These are phyloP conservation scores for Cosmia trapezina DNA, from an alignment of 2,888 invertebrate genomes.

Conservation along the genomic window DNA sequence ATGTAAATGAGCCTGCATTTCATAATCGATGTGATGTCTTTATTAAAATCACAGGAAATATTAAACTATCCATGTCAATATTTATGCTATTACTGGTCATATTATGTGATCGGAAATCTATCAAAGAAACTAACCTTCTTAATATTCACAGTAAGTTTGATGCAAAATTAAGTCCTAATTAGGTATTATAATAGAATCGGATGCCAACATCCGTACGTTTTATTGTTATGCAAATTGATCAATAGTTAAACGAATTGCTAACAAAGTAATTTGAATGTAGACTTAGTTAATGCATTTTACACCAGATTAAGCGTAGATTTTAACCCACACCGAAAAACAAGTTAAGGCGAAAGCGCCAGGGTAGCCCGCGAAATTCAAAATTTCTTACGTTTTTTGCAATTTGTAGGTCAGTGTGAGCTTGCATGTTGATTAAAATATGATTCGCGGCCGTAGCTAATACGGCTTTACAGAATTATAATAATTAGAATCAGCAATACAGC, in stretches of 20 bases:
- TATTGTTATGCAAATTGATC: conserved; percentile 58
- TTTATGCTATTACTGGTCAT: conserved; percentile 8
- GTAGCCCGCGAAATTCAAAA: no score
- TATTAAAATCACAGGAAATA: conserved; percentile 31
- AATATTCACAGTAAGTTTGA: conserved; percentile 38
- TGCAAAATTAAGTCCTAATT: conserved; percentile 56
- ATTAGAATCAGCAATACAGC: no score
- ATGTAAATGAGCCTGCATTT: neutral
- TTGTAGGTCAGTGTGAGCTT: no score
- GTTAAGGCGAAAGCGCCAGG: no score
- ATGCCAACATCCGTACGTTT: conserved; percentile 49
- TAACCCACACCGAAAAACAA: neutral
- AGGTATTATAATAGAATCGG: conserved; percentile 58
- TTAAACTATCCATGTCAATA: conserved; percentile 23
- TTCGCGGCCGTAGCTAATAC: no score
- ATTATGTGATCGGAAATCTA: conserved; percentile 43
- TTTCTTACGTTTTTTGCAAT: no score
- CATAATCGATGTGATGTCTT: neutral
- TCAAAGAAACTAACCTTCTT: conserved; percentile 28
- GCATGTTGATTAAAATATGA: no score
- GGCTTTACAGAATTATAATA: no score
- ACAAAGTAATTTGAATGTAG: conserved; percentile 2
- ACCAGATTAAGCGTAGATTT: neutral
- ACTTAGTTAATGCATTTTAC: neutral
- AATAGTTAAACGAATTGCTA: conserved; percentile 31